Conservation (phyloP, 2,113 vertebrate species). For the Hippocampus barbouri region DNA sequence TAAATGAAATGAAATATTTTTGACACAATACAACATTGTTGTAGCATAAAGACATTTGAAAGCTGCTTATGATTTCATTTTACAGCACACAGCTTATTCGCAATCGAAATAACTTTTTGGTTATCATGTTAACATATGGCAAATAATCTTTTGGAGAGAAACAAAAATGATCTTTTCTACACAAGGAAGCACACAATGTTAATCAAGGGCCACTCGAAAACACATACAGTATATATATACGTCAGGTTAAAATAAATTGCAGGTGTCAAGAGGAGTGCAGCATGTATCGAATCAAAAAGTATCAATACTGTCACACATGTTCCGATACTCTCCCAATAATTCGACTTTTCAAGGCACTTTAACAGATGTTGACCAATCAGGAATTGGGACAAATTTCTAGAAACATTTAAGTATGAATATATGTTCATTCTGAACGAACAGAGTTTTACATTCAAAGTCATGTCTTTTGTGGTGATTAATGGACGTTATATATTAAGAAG, state of each 20-base stretch:
- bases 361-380: conserved; percentile 52
- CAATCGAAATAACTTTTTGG: conserved; percentile 18
- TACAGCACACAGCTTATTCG: conserved; percentile 8
- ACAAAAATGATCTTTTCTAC: conserved; percentile 22
- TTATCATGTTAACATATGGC: conserved; percentile 13
- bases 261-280: conserved; percentile 32
- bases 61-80: conserved; percentile 1
- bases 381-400: conserved; percentile 39
- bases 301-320: conserved; percentile 49
- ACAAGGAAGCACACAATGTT: conserved; percentile 55
- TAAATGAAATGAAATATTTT: background rate
- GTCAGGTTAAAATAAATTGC: conserved; percentile 22
- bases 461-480: conserved; percentile 69
- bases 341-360: conserved; percentile 63
- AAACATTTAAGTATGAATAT: conserved; percentile 29
- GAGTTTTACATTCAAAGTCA: conserved; percentile 56
- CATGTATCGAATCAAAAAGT: conserved; percentile 37
- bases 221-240: conserved; percentile 20
- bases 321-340: conserved; percentile 3
- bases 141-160: background rate
- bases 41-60: conserved; percentile 1
- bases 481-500: conserved; percentile 33
- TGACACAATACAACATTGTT: background rate
- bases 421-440: conserved; percentile 55
- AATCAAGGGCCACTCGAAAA: conserved; percentile 26